Percentiles rank a stretch among this genome's conserved stretches.
phyloP scores from a whole-genome alignment of 2,888 invertebrate genomes.

The Drosophila putrida region DNA sequence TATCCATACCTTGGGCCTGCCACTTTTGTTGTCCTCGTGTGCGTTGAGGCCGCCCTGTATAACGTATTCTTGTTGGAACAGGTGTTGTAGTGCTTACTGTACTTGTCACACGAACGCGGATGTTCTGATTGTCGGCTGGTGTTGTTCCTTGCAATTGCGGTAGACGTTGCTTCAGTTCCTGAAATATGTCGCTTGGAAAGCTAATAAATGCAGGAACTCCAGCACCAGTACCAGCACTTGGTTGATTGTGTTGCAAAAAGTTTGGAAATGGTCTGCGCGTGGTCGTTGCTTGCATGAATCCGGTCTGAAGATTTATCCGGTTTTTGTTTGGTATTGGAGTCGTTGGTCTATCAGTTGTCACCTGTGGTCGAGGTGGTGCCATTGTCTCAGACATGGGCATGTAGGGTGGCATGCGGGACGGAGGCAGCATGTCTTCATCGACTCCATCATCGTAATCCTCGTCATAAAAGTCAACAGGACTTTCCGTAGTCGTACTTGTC shows the following conservation, averaged over 20 bases:
- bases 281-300: conserved; percentile 78
- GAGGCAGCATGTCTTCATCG: conserved; percentile 87
- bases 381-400: conserved; percentile 88
- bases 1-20: conserved; percentile 85
- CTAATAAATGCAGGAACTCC: conserved; percentile 84
- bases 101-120: conserved; percentile 7
- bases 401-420: conserved; percentile 87
- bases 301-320: conserved; percentile 72
- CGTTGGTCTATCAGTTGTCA: conserved; percentile 45
- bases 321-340: conserved; percentile 40
- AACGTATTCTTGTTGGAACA: conserved; percentile 78
- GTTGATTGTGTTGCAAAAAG: conserved; percentile 67
- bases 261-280: conserved; percentile 78
- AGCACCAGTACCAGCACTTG: conserved; percentile 37
- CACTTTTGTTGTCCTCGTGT: conserved; percentile 86
- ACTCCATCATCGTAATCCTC: conserved; percentile 82
- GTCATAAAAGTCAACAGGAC: conserved; percentile 78
- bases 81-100: conserved; percentile 82
- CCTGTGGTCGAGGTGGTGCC: conserved; percentile 82
- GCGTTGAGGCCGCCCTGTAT: conserved; percentile 85
- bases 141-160: conserved; percentile 49
- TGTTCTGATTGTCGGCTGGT: conserved; percentile 16
- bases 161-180: conserved; percentile 82
- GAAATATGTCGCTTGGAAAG: conserved; percentile 85
- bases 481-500: conserved; percentile 51